Base-by-base conservation (phyloP, 2,113 vertebrate species). In the Malaclemys terrapin region DNA sequence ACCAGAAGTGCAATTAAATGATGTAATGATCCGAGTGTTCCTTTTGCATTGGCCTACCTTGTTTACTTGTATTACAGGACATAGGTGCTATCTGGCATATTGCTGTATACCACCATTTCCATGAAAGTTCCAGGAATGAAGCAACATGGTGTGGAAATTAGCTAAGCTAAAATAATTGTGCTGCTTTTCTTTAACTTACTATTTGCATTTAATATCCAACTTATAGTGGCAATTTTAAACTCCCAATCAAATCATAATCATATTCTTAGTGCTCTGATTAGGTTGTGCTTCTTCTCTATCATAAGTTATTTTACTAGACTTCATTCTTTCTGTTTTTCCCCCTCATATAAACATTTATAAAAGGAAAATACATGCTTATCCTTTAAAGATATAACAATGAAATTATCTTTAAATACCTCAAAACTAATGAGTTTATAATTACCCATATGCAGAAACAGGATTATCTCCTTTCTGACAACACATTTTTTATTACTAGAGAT, bases 51-150 rank as follows among this genome's bases (percentile, higher is more conserved):
- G 17, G 49, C 38, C 59, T 52, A 31, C 5, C n/a, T 24, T 3
- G 31, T 16, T 56, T 80, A 84, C 81, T 80, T 47, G 8, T 49
- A 16, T 38, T 80, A n/a, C 49, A 84, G 89, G 82, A 89, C 12
- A 1, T 1, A 80, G 1, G 2, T 1, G 1, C 12, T 47, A 49
- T 22, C 45, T 22, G 2, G 42, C 5, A 5, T 4, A 1, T 29
- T 53, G 4, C 49, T 49, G 9, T 25, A 13, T 3, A 59, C 6
- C 1, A 59, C 6, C 1, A 25, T 5, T 78, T 78, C 29, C 75
- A 84, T 59, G 25, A 29, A 1, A 78, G 56, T 94, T 88, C 49
- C 78, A 88, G 82, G 45, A 52, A 38, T 45, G 62, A 87, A 92
- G 54, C 56, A 65, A 83, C 1, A 80, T 25, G 75, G 38, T 20